A percentile compares a stretch with the other conserved stretches of the same genome.
These are phyloP conservation scores for Ornithorhynchus anatinus DNA, from an alignment of 2,113 vertebrate genomes.

Conservation along the genomic window DNA sequence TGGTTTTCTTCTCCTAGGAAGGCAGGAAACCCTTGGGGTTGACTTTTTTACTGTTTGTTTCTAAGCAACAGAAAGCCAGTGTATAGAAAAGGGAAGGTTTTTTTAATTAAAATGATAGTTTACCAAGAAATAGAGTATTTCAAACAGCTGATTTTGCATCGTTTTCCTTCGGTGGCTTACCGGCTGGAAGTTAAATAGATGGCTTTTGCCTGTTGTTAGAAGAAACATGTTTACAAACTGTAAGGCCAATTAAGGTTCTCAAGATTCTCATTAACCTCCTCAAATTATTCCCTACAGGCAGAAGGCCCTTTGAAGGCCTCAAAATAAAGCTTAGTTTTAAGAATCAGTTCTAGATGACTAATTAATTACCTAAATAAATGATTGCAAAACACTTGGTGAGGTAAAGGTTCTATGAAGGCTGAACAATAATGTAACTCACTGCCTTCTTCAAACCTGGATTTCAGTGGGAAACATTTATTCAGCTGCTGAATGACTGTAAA, in stretches of 20 bases:
- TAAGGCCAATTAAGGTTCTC: background rate
- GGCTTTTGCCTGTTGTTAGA: background rate
- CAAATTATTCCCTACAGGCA: background rate
- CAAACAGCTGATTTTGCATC: background rate
- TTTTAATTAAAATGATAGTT: slow-evolving; percentile 7
- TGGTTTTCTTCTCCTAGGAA: background rate
- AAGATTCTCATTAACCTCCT: background rate
- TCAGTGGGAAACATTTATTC: no score
- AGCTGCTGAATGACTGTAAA: no score
- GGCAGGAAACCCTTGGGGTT: slow-evolving; percentile 37
- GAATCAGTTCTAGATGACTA: no score
- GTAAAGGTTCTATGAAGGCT: background rate
- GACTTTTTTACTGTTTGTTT: slow-evolving; percentile 18
- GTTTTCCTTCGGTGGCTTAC: background rate
- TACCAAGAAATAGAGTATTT: background rate
- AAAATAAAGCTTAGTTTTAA: background rate
- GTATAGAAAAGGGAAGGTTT: background rate
- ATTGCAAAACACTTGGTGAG: background rate
- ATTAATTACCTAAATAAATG: no score
- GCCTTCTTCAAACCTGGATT: no score
- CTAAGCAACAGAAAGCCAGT: background rate
- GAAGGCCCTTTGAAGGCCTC: background rate
- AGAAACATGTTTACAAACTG: background rate
- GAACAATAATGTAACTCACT: no score
- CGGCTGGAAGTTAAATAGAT: background rate